Conservation (phyloP, 2,797 vertebrate species). For the Molossus molossus region DNA sequence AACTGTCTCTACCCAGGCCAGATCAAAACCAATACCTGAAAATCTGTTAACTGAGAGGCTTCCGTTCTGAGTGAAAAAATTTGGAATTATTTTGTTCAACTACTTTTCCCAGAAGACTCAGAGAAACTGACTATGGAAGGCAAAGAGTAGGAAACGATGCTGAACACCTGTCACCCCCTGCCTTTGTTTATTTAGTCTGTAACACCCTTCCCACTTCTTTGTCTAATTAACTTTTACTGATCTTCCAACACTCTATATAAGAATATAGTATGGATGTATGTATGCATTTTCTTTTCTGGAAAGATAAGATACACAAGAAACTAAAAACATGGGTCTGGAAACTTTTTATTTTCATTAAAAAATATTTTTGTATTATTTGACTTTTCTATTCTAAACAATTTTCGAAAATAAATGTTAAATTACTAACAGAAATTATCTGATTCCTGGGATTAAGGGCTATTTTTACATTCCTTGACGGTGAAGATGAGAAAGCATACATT, state of each 20-base stretch:
- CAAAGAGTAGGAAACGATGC: constrained; percentile 20
- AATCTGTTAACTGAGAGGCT: background rate
- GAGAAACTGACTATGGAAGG: background rate
- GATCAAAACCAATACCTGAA: background rate
- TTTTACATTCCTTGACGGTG: background rate
- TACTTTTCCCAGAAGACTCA: constrained; percentile 11
- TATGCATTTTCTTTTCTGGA: background rate
- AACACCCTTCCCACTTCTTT: background rate
- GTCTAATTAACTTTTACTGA: background rate
- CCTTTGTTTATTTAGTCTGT: background rate
- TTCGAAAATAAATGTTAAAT: background rate
- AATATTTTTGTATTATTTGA: constrained; percentile 2
- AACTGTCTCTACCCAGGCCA: background rate
- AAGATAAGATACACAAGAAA: constrained; percentile 1
- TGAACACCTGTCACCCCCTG: background rate
- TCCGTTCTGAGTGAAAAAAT: background rate
- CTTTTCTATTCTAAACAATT: background rate
- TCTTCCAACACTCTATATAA: background rate
- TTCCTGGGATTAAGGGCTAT: background rate
- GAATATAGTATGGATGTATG: background rate
- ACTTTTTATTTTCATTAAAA: background rate
- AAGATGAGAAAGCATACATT: background rate
- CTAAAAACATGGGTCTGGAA: background rate
- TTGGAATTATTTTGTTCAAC: background rate
- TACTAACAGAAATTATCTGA: constrained; percentile 17